phyloP scores from a whole-genome alignment of 2,797 vertebrate genomes.

The Malacoraja senta region DNA sequence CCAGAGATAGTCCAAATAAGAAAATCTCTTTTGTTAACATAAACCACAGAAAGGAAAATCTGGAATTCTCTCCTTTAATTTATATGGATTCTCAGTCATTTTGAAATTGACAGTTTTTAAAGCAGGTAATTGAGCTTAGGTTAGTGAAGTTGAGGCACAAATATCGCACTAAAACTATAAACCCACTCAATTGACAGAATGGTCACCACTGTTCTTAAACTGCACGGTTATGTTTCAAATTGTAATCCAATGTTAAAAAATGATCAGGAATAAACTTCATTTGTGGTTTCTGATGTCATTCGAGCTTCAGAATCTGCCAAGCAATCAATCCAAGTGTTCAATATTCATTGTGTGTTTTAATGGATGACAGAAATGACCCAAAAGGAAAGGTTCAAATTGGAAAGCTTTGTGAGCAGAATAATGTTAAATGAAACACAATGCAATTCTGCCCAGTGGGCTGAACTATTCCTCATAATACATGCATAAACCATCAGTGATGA shows the following conservation, averaged over 20 bases:
- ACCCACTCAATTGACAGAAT: background rate
- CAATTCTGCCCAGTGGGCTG: background rate
- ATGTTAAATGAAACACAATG: background rate
- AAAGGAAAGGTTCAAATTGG: background rate
- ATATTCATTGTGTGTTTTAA: background rate
- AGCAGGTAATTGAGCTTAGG: background rate
- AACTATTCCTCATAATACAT: background rate
- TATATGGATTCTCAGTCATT: background rate
- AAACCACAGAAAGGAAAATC: no score
- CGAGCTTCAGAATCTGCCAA: background rate
- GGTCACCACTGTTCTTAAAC: background rate
- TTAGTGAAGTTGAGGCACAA: background rate
- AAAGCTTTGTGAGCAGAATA: background rate
- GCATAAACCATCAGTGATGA: background rate
- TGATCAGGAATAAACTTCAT: conserved; percentile 9
- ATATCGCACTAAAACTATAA: background rate
- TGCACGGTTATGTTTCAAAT: background rate
- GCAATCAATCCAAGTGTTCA: background rate
- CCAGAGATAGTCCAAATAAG: background rate
- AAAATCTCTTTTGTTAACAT: background rate
- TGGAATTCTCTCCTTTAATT: background rate
- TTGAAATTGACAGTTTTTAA: background rate
- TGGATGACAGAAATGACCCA: background rate
- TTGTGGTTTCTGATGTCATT: background rate
- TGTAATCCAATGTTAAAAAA: background rate